A percentile compares a stretch with the other conserved stretches of the same genome.
Conservation (phyloP, 1,140 invertebrate species). For the Ceratina australensis region DNA sequence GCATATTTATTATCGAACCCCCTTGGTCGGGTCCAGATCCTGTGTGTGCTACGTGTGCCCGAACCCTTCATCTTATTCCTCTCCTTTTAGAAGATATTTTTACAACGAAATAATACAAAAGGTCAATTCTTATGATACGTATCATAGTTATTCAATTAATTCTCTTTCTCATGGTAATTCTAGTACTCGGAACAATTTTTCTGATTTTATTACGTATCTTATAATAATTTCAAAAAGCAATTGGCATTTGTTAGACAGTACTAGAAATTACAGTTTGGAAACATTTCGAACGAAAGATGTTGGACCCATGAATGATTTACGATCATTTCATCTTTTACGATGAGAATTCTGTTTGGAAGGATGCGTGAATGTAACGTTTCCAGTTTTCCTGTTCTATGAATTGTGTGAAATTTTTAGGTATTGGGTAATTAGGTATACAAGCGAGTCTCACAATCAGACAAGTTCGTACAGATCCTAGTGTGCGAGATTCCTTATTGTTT, state of each 20-base stretch:
- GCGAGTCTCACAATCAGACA: neutral
- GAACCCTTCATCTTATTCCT: conserved; percentile 18
- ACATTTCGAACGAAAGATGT: neutral
- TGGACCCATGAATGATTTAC: neutral
- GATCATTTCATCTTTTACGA: conserved; percentile 2
- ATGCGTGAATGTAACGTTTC: neutral
- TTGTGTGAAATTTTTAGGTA: conserved; percentile 2
- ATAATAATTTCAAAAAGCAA: too few relatives aligned
- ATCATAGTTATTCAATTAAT: neutral
- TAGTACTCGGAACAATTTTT: too few relatives aligned
- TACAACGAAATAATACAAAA: neutral
- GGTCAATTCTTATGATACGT: too few relatives aligned
- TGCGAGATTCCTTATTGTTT: conserved; percentile 6
- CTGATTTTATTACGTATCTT: too few relatives aligned
- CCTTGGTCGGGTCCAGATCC: conserved; percentile 42
- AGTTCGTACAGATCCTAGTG: neutral
- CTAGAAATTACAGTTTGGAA: too few relatives aligned
- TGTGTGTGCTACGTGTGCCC: conserved; percentile 37
- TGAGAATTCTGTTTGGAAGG: neutral
- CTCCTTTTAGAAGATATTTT: conserved; percentile 32
- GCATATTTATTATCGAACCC: conserved; percentile 64
- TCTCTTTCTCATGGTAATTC: too few relatives aligned
- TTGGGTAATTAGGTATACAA: conserved; percentile 8
- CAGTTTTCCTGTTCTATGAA: neutral
- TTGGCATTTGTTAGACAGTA: too few relatives aligned